Conservation (phyloP, 2,113 vertebrate species). For the Procavia capensis region DNA sequence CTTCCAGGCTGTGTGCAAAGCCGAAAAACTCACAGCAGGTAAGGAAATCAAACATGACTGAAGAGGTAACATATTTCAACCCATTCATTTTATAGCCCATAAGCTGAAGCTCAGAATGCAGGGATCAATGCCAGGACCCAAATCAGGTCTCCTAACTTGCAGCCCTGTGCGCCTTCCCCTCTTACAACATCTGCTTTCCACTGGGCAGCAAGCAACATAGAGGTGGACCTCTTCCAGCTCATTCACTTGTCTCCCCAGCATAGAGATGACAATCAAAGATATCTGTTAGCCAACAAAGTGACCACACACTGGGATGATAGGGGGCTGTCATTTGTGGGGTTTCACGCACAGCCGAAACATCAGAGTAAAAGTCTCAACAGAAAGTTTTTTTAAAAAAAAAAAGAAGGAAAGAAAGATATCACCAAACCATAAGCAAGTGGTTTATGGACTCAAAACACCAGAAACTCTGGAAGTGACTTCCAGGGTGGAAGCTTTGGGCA, state of each 20-base stretch:
- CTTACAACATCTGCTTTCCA: constrained; percentile 33
- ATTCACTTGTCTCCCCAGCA: background rate
- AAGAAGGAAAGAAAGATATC: background rate
- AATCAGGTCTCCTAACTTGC: constrained; percentile 20
- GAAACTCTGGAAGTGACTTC: background rate
- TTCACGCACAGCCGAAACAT: background rate
- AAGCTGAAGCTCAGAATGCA: constrained; percentile 6
- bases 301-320: background rate
- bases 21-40: constrained; percentile 33
- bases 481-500: background rate
- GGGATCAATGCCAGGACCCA: background rate
- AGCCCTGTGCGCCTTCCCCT: background rate
- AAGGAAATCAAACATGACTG: constrained; percentile 19
- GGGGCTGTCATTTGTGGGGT: background rate
- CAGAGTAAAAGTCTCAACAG: constrained; percentile 31
- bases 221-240: background rate
- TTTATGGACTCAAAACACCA: constrained; percentile 9
- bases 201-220: background rate
- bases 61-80: background rate
- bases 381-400: too few species aligned
- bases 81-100: background rate
- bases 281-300: background rate
- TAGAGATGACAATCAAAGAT: background rate
- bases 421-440: constrained; percentile 32
- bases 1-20: constrained; percentile 26